Percentiles rank a stretch among this genome's conserved stretches.
Conservation (phyloP, 2,113 vertebrate species). For the Daphoenositta chrysoptera region DNA sequence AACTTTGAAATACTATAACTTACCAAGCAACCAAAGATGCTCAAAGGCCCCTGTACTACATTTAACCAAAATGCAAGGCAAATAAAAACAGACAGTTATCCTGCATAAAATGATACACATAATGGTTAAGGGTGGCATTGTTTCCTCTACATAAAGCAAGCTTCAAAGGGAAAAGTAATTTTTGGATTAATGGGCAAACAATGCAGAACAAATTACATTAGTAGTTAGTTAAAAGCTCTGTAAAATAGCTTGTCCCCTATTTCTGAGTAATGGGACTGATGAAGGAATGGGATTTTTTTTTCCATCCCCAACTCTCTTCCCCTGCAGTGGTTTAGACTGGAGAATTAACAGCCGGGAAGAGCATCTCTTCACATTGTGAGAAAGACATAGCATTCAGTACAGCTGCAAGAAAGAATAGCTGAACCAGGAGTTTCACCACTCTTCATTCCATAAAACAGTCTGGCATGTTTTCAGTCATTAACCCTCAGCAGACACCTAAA, state of each 20-base stretch:
- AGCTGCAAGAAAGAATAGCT: neutral
- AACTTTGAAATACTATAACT: conserved; percentile 17
- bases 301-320: neutral
- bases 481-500: neutral
- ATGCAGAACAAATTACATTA: conserved; percentile 68
- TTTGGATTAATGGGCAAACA: conserved; percentile 62
- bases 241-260: conserved; percentile 58
- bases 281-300: neutral
- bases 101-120: conserved; percentile 4
- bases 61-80: conserved; percentile 9
- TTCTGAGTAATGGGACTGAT: conserved; percentile 46
- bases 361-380: neutral
- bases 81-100: conserved; percentile 2
- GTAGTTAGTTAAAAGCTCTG: conserved; percentile 59
- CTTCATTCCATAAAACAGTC: neutral
- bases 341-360: conserved; percentile 20
- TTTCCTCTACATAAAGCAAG: conserved; percentile 57
- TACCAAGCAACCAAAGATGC: neutral
- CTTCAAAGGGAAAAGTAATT: conserved; percentile 68
- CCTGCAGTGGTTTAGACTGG: conserved; percentile 22
- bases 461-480: neutral
- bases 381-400: neutral
- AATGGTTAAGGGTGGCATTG: conserved; percentile 15
- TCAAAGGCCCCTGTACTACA: neutral
- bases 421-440: neutral